Conservation (phyloP, 2,797 vertebrate genomes). For the Brachyrhaphis roseni region DNA sequence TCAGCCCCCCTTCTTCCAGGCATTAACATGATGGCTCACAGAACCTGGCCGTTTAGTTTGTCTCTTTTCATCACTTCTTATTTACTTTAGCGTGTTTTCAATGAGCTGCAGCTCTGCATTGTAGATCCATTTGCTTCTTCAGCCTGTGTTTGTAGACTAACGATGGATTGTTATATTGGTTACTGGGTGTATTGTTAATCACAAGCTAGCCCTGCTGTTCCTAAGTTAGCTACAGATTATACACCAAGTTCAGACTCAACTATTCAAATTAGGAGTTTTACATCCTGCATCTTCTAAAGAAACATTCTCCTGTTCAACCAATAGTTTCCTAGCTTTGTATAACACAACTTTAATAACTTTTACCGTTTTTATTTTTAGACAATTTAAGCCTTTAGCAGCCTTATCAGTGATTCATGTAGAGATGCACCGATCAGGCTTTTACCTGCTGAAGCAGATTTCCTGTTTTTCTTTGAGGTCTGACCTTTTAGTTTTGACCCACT, state of each 20-base stretch:
- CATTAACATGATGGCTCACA: constrained; percentile 29
- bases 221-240: constrained; percentile 9
- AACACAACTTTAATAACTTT: background rate
- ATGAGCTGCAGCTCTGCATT: fast-evolving
- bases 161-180: background rate
- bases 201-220: constrained; percentile 22
- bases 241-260: background rate
- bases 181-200: background rate
- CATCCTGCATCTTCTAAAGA: fast-evolving
- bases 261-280: fast-evolving
- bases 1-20: constrained; percentile 50
- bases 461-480: background rate
- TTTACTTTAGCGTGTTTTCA: fast-evolving
- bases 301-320: background rate
- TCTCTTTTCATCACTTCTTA: background rate
- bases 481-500: background rate
- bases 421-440: background rate
- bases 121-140: fast-evolving
- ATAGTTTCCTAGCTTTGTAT: background rate
- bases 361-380: background rate
- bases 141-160: fast-evolving
- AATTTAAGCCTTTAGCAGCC: background rate
- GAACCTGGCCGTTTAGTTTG: constrained; percentile 16
- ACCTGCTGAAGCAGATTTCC: background rate
- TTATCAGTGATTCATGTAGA: background rate